Evolutionary conservation across 2,797 vertebrate genomes (phyloP), one percentile per base, ranked within the genome.

Genomic region (Simalia tracyae): DNA sequence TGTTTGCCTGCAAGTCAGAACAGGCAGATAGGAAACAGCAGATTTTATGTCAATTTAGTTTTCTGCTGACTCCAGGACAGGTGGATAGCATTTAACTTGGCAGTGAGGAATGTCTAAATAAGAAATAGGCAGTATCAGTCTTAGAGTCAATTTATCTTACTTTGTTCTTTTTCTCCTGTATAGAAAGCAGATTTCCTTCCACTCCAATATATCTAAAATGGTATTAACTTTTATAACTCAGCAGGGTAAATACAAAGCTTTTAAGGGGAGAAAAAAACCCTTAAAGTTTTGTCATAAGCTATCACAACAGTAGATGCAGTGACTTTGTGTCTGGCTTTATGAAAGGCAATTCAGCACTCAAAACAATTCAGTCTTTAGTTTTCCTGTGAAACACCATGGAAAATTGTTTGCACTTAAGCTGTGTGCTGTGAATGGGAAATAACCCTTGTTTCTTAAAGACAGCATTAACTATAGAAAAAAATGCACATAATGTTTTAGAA

Each of bases 101-200:
- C 86, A 93, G 56, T 88, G 81, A 84, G 92, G 15, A 22, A 36
- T 46, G 56, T 91, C 94, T 93, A 95, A 96, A 96, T 89, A 94
- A 91, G 92, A 36, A 81, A 88, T 91, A 93, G 9, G 5, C 60
- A 93, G 92, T 91, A 90, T 26, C 14, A 87, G 4, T 54, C 61
- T 92, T 87, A 57, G 26, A 94, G 86, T 72, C 42, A 89, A 64
- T 95, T 59, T 2, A 31, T 57, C 90, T 26, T 91, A 94, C 92
- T 36, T 81, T 94, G 81, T 9, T n/a, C 3, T 22, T 36, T 28
- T 56, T 17, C 31, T 88, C 0, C 31, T 92, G 91, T 93, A 90
- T n/a, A 91, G 59, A 93, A 85, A 90, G 9, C 63, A n/a, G 28
- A 76, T 84, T 24, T 46, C 5, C 14, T 59, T 12, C 22, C 60